Percentiles rank a stretch among this genome's conserved stretches.
phyloP scores from a whole-genome alignment of 2,113 vertebrate genomes.

The Delphinapterus leucas region DNA sequence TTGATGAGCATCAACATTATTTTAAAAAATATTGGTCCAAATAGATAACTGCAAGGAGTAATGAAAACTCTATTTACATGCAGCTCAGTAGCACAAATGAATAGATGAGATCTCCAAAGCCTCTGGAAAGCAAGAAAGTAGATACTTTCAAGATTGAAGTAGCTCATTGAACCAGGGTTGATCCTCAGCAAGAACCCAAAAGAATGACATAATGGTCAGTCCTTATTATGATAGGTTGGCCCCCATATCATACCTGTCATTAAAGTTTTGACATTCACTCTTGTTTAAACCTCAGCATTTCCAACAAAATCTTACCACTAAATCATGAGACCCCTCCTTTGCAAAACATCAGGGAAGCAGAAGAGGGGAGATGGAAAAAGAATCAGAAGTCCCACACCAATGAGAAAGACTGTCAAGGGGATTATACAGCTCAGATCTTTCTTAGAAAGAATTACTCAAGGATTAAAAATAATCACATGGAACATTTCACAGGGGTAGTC shows the following conservation, averaged over 20 bases:
- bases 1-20: not conserved
- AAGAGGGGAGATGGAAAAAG: not conserved
- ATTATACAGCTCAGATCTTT: not conserved
- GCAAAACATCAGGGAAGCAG: not conserved
- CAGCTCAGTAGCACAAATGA: not conserved
- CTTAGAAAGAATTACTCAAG: not conserved
- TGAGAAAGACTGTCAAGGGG: not conserved
- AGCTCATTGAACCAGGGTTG: not conserved
- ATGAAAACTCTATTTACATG: not conserved
- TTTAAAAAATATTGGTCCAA: not conserved
- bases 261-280: not conserved
- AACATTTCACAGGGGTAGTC: not conserved
- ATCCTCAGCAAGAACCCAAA: not conserved
- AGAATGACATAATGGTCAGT: not conserved
- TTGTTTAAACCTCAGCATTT: not conserved
- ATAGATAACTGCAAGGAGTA: not conserved
- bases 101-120: not conserved
- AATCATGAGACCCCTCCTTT: not conserved
- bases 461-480: not conserved
- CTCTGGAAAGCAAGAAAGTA: not conserved
- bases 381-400: not conserved
- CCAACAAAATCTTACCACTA: not conserved
- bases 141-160: not conserved
- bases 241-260: not conserved
- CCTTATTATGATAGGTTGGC: not conserved